Percentiles rank a stretch among this genome's conserved stretches.
Conservation (phyloP, 2,113 vertebrate genomes). For the Larimichthys polyactis region DNA sequence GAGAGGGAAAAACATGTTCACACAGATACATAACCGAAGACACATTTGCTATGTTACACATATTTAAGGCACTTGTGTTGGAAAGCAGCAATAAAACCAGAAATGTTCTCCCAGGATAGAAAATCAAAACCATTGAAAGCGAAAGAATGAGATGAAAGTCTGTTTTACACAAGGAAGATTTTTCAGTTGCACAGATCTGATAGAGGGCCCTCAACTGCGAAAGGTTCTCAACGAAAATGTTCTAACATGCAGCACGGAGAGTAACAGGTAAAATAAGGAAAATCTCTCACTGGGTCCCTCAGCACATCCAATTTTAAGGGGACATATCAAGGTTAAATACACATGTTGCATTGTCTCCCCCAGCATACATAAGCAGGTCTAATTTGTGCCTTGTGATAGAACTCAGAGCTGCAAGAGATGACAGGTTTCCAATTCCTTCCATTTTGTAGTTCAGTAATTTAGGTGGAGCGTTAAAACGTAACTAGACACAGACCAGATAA, state of each 20-base stretch:
- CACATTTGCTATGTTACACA: slow-evolving; percentile 23
- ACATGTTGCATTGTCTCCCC: slow-evolving; percentile 7
- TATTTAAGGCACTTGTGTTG: slow-evolving; percentile 67
- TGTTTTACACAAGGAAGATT: slow-evolving; percentile 2
- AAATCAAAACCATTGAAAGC: slow-evolving; percentile 42
- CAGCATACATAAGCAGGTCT: not conserved
- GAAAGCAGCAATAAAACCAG: slow-evolving; percentile 57
- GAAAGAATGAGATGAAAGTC: slow-evolving; percentile 38
- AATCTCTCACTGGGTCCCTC: slow-evolving; percentile 5
- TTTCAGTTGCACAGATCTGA: slow-evolving; percentile 15
- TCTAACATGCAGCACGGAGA: slow-evolving; percentile 1
- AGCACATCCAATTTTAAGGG: slow-evolving; percentile 9
- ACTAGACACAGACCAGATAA: slow-evolving; percentile 40
- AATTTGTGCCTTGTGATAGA: not conserved
- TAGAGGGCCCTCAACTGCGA: not conserved
- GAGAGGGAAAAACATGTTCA: slow-evolving; percentile 35
- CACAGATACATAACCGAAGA: slow-evolving; percentile 41
- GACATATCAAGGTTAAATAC: slow-evolving; percentile 22
- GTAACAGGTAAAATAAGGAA: slow-evolving; percentile 7
- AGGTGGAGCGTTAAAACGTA: slow-evolving; percentile 2
- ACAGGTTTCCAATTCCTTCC: slow-evolving; percentile 23
- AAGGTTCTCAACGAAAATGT: slow-evolving; percentile 47
- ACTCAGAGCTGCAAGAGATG: slow-evolving; percentile 1
- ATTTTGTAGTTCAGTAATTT: slow-evolving; percentile 10
- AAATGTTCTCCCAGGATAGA: slow-evolving; percentile 56